phyloP scores from a whole-genome alignment of 2,797 vertebrate species.

The Phalanger gymnotis region DNA sequence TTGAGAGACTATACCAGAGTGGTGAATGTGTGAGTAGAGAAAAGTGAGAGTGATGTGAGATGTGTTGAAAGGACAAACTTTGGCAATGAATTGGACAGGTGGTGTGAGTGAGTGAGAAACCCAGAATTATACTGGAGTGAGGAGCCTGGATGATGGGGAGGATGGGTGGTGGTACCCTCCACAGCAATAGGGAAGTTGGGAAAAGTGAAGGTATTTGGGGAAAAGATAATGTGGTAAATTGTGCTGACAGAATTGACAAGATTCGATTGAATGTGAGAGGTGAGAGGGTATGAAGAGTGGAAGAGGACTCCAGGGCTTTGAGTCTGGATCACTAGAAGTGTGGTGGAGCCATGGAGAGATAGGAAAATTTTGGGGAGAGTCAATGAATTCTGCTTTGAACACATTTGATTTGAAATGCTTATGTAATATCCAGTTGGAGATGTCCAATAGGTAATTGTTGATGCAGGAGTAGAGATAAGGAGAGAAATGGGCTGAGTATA shows the following conservation, averaged over 20 bases:
- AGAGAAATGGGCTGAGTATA: background rate
- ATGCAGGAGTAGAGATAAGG: background rate
- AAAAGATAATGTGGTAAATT: too few species aligned
- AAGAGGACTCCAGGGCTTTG: too few species aligned
- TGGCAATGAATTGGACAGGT: background rate
- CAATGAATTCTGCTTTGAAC: background rate
- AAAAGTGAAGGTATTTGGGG: too few species aligned
- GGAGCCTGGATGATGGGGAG: background rate
- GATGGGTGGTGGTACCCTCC: too few species aligned
- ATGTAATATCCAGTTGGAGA: background rate
- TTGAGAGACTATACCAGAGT: background rate
- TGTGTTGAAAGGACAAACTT: background rate
- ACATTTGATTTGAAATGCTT: background rate
- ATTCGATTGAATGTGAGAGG: too few species aligned
- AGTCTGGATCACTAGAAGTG: too few species aligned
- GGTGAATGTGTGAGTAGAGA: background rate
- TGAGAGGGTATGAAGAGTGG: too few species aligned
- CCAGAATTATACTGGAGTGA: background rate
- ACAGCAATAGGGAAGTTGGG: too few species aligned
- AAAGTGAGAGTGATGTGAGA: background rate
- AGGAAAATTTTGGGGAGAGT: background rate
- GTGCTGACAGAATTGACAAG: too few species aligned
- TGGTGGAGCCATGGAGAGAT: too few species aligned
- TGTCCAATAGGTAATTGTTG: background rate
- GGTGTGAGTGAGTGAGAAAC: background rate